Evolutionary conservation across 2,113 vertebrate species (phyloP).

Genomic region (Gasterosteus nipponicus): DNA sequence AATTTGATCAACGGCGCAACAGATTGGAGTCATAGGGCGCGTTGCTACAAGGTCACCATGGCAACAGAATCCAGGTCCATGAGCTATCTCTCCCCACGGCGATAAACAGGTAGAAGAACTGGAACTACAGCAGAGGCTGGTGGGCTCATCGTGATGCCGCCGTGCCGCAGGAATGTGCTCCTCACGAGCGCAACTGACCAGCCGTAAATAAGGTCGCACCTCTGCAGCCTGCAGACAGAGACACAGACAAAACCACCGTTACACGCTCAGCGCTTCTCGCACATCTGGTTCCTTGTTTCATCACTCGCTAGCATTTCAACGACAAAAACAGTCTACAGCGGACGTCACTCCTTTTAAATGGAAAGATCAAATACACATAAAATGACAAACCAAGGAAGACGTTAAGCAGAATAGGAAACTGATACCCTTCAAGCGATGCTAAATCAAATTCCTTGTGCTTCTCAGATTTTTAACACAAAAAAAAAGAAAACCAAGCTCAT

Average conservation of each 20-base stretch:
- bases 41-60: constrained; percentile 66
- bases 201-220: constrained; percentile 53
- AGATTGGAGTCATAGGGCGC: constrained; percentile 21
- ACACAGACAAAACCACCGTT: neutral
- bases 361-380: neutral
- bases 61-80: constrained; percentile 69
- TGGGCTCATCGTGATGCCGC: constrained; percentile 44
- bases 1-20: constrained; percentile 41
- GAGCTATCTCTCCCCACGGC: constrained; percentile 51
- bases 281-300: neutral
- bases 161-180: constrained; percentile 28
- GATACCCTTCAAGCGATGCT: neutral
- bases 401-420: neutral
- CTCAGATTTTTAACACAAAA: neutral
- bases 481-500: neutral
- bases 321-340: neutral
- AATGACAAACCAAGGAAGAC: neutral
- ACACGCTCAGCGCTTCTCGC: neutral
- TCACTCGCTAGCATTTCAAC: too few relatives aligned
- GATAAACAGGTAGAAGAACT: constrained; percentile 26
- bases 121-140: constrained; percentile 31
- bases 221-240: constrained; percentile 35
- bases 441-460: neutral
- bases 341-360: neutral
- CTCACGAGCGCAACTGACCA: constrained; percentile 12